Conservation (phyloP, 2,797 vertebrate species). For the Diglossa cyanea region DNA sequence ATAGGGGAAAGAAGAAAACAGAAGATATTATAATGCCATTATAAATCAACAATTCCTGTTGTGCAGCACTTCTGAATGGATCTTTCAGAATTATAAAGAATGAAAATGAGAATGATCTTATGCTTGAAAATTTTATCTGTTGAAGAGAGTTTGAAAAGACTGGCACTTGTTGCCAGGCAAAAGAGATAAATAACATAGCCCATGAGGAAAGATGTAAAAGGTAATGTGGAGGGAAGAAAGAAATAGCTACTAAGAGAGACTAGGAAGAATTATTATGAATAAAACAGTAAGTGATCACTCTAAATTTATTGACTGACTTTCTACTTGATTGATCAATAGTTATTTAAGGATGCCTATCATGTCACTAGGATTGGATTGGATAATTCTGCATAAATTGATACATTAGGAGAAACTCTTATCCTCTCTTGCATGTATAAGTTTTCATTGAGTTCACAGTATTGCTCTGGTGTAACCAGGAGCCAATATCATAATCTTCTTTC, state of each 20-base stretch:
- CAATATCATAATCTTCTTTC: background rate
- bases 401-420: background rate
- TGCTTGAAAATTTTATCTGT: background rate
- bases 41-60: background rate
- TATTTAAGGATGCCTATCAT: background rate
- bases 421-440: background rate
- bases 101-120: background rate
- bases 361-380: background rate
- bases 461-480: background rate
- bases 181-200: background rate
- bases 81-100: background rate
- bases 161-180: background rate
- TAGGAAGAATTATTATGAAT: background rate
- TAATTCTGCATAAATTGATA: background rate
- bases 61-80: background rate
- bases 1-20: background rate
- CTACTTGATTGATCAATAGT: background rate
- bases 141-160: background rate
- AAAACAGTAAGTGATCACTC: background rate
- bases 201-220: background rate
- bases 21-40: background rate
- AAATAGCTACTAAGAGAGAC: background rate
- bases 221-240: background rate
- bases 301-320: slow-evolving; percentile 11
- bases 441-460: background rate